These are phyloP conservation scores for Numenius arquata DNA, from an alignment of 2,113 vertebrate species.

Conservation along the genomic window DNA sequence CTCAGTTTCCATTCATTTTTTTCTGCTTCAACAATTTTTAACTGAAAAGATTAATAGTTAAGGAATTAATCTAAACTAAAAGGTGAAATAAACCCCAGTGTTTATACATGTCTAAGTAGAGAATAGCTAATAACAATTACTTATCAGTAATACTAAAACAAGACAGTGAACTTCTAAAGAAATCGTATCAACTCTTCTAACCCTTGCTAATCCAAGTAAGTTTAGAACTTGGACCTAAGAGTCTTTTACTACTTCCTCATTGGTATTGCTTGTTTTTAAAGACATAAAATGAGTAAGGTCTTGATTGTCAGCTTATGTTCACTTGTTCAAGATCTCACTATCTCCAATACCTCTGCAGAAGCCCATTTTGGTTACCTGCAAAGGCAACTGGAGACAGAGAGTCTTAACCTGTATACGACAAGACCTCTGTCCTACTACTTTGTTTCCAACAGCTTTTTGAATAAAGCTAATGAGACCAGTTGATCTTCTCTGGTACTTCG, in stretches of 20 bases:
- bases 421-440: neutral
- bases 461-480: neutral
- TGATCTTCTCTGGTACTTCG: neutral
- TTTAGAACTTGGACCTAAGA: neutral
- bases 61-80: conserved; percentile 9
- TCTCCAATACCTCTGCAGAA: neutral
- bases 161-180: neutral
- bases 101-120: neutral
- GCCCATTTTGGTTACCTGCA: neutral
- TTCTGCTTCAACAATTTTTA: conserved; percentile 77
- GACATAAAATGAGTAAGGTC: neutral
- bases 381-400: neutral
- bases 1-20: conserved; percentile 78
- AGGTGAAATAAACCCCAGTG: neutral
- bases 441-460: neutral
- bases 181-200: neutral
- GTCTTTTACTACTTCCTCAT: neutral
- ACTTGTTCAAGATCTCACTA: neutral
- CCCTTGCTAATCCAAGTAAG: neutral
- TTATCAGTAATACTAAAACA: neutral
- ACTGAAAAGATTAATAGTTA: conserved; percentile 68
- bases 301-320: neutral
- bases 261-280: neutral
- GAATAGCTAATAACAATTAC: neutral
- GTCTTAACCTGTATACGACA: neutral